Evolutionary conservation across 1,140 invertebrate species (phyloP).

Genomic region (Physella acuta): DNA sequence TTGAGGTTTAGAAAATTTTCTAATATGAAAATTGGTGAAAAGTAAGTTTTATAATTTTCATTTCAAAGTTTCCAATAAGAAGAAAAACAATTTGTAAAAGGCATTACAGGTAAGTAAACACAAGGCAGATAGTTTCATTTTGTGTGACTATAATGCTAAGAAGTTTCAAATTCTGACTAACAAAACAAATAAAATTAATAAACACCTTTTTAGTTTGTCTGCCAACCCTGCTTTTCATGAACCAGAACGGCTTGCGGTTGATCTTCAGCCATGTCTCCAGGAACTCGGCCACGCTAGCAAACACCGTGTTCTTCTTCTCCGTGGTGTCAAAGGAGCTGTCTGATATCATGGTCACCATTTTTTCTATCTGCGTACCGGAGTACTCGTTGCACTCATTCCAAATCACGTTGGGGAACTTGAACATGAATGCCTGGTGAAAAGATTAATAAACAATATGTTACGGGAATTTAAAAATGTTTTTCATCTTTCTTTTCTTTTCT

Average conservation of each 20-base stretch:
- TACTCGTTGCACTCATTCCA: constrained; percentile 49
- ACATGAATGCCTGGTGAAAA: constrained; percentile 39
- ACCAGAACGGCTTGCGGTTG: constrained; percentile 36
- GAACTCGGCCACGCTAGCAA: constrained; percentile 38
- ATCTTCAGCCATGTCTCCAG: constrained; percentile 38
- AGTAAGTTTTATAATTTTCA: no score
- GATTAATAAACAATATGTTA: no score
- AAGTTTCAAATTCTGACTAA: no score
- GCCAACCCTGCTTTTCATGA: constrained; percentile 22
- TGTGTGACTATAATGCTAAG: no score
- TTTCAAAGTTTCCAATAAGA: no score
- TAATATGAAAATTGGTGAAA: no score
- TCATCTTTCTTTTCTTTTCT: background rate
- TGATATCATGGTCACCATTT: constrained; percentile 32
- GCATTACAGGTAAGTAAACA: no score
- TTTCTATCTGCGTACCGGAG: constrained; percentile 40
- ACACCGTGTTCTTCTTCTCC: constrained; percentile 37
- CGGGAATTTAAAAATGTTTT: background rate
- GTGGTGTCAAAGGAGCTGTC: constrained; percentile 11
- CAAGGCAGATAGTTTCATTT: no score
- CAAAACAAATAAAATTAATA: no score
- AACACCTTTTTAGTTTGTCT: constrained; percentile 17
- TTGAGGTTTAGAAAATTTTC: no score
- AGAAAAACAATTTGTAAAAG: no score
- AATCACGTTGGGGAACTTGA: constrained; percentile 56